These are phyloP conservation scores for Paraescarpia echinospica DNA, from an alignment of 1,140 invertebrate genomes.

Conservation along the genomic window DNA sequence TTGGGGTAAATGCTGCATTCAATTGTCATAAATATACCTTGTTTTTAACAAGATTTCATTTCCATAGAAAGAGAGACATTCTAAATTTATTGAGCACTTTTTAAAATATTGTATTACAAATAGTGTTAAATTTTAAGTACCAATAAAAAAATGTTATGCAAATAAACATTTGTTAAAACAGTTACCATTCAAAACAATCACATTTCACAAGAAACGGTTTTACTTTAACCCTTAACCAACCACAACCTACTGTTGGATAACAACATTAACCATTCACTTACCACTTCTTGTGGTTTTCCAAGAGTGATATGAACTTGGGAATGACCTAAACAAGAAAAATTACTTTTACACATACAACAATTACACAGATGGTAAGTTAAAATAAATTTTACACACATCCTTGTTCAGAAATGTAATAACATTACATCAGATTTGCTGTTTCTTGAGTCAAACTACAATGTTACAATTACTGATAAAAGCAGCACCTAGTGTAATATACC, in stretches of 20 bases:
- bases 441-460: too few relatives aligned
- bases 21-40: neutral
- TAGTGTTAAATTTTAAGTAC: neutral
- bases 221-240: neutral
- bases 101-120: neutral
- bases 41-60: too few relatives aligned
- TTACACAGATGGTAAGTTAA: neutral
- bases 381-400: too few relatives aligned
- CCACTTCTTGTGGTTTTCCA: slow-evolving; percentile 42
- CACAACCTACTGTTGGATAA: neutral
- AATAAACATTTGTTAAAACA: neutral
- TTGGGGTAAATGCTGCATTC: neutral
- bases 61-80: too few relatives aligned
- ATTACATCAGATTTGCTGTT: too few relatives aligned
- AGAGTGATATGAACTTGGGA: slow-evolving; percentile 52
- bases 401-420: too few relatives aligned
- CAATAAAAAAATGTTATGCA: too few relatives aligned
- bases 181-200: neutral
- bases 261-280: slow-evolving; percentile 2
- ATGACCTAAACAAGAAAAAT: slow-evolving; percentile 40
- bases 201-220: neutral
- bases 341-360: neutral
- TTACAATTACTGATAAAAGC: too few relatives aligned
- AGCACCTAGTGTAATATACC: too few relatives aligned
- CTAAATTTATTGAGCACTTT: too few relatives aligned